These are phyloP conservation scores for Eurypyga helias DNA, from an alignment of 2,113 vertebrate genomes.

Conservation along the genomic window DNA sequence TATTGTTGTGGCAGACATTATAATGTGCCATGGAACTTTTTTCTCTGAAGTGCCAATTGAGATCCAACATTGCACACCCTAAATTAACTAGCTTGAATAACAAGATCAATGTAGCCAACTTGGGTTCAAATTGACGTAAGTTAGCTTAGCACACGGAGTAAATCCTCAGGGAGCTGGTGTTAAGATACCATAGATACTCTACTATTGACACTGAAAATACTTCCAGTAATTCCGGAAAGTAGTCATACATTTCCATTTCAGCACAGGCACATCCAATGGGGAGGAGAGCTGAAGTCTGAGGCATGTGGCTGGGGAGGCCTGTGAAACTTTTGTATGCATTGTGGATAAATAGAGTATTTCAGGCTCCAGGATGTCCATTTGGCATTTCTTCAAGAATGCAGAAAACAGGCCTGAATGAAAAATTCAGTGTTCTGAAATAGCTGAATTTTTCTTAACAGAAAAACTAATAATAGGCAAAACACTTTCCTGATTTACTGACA, in stretches of 20 bases:
- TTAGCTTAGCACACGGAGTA: not conserved
- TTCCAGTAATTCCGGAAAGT: not conserved
- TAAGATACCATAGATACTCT: not conserved
- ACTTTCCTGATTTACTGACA: not conserved
- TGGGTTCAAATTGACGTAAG: not conserved
- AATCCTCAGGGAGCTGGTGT: not conserved
- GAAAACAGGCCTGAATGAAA: not conserved
- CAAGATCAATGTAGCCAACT: not conserved
- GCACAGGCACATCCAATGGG: not conserved
- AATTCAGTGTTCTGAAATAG: not conserved
- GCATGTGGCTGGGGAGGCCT: not conserved
- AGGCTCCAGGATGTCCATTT: not conserved
- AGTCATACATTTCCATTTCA: not conserved
- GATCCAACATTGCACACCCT: rapidly evolving
- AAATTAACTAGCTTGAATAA: not conserved
- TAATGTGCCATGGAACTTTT: not conserved
- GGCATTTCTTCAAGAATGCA: conserved; percentile 44
- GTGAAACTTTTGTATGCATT: not conserved
- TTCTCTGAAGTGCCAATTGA: not conserved
- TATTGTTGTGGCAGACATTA: not conserved
- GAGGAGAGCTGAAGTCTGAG: not conserved
- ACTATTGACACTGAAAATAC: not conserved
- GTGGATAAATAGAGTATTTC: not conserved
- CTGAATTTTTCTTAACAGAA: not conserved
- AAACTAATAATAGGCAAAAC: not conserved